Evolutionary conservation across 2,888 invertebrate genomes (phyloP), one percentile per base, ranked within the genome.

Genomic region (Rhogogaster chlorosoma): DNA sequence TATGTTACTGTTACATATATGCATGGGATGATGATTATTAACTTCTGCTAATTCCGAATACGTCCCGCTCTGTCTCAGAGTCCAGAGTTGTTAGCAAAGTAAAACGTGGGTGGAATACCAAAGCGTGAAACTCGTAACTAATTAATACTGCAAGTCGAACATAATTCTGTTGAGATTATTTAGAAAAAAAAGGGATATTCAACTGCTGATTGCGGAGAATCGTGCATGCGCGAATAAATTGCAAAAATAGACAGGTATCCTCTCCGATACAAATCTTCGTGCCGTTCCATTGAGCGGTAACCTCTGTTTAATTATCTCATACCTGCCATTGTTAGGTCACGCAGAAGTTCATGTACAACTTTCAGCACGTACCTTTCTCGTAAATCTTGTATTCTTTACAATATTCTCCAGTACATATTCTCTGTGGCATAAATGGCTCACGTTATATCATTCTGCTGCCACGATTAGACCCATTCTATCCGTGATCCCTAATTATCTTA

Each of bases 261-360:
- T 61, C 22, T 61, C 10, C 61, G 61, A 61, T 26, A n/a, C n/a
- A 22, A 12, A 42, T 78, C 15, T 53, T 78, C 57, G 78, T 57
- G 78, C 10, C 18, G 15, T 38, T 45, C 15, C 53, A 78, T 78
- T 78, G 49, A n/a, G 75, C 78, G 29, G 15, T 57, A 36, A 53
- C 57, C 57, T 10, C n/a, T 49, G 26, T 18, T 57, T 9, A 78
- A 53, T 32, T 78, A 53, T 22, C 7, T 26, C 12, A 29, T 15
- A 78, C 2, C 57, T 45, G 57, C 32, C 32, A 78, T 78, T 78
- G 78, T 78, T 57, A n/a, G n/a, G 9, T 78, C 78, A 78, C 78
- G 78, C 78, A 36, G 12, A 32, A 78, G n/a, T 32, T 73, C 45
- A 12, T 73, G n/a, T 29, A 53, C 77, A 32, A 53, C 18, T 49